Percentiles rank a stretch among this genome's conserved stretches.
Evolutionary conservation across 2,113 vertebrate species (phyloP).

Genomic region (Pygoscelis antarcticus): DNA sequence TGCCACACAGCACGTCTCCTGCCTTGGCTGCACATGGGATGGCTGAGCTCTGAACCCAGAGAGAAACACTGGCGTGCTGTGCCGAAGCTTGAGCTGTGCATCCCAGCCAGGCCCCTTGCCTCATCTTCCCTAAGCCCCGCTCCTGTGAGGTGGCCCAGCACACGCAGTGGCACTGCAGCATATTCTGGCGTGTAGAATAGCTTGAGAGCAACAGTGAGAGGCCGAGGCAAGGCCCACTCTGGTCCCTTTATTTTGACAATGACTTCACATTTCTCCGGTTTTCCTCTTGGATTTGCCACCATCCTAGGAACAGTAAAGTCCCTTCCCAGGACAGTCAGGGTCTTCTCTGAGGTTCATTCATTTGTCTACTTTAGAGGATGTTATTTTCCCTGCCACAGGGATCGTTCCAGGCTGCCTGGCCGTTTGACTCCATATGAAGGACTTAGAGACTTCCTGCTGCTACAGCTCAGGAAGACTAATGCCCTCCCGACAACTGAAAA

Average conservation of each 20-base stretch:
- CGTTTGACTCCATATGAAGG: neutral
- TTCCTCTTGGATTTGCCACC: neutral
- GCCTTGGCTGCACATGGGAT: neutral
- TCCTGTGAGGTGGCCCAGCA: neutral
- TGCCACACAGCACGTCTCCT: neutral
- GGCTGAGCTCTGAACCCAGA: neutral
- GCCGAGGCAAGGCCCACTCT: neutral
- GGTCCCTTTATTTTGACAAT: neutral
- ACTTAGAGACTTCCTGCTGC: neutral
- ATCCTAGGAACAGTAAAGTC: neutral
- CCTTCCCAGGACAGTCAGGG: neutral
- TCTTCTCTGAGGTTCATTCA: neutral
- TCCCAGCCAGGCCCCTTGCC: neutral
- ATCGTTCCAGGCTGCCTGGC: neutral
- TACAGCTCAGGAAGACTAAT: neutral
- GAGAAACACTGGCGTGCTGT: accelerated
- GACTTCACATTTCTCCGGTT: neutral
- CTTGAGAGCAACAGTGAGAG: neutral
- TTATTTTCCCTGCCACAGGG: neutral
- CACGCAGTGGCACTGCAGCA: neutral
- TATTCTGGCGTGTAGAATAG: neutral
- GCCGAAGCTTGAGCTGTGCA: neutral
- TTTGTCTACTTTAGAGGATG: neutral
- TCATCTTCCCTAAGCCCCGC: neutral
- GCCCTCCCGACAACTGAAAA: neutral